These are phyloP conservation scores for Spondyliosoma cantharus DNA, from an alignment of 2,797 vertebrate species.

Conservation along the genomic window DNA sequence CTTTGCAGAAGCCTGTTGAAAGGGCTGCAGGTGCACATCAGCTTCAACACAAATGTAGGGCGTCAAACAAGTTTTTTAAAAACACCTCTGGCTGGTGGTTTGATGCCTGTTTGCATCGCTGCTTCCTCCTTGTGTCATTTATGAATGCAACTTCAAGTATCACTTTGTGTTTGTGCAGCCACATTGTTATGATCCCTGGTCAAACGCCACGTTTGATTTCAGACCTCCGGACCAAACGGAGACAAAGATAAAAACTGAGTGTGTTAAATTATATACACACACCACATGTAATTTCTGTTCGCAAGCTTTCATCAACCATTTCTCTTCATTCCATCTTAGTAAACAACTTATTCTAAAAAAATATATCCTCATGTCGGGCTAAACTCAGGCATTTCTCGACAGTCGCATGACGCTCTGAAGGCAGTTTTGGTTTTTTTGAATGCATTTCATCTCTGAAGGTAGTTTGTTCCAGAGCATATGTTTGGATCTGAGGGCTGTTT, in stretches of 20 bases:
- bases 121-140: slow-evolving; percentile 28
- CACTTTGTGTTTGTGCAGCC: slow-evolving; percentile 8
- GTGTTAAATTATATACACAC: slow-evolving; percentile 33
- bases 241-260: slow-evolving; percentile 40
- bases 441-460: slow-evolving; percentile 70
- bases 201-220: slow-evolving; percentile 55
- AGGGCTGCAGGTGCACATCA: slow-evolving; percentile 42
- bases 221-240: slow-evolving; percentile 39
- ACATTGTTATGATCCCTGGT: slow-evolving; percentile 46
- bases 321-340: slow-evolving; percentile 44
- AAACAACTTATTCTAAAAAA: slow-evolving; percentile 53
- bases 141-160: slow-evolving; percentile 21
- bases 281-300: slow-evolving; percentile 44
- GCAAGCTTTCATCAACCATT: slow-evolving; percentile 47
- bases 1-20: slow-evolving; percentile 38
- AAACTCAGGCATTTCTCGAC: slow-evolving; percentile 52
- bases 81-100: background rate
- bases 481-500: slow-evolving; percentile 77
- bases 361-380: slow-evolving; percentile 55
- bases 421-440: slow-evolving; percentile 58
- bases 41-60: slow-evolving; percentile 2
- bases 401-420: slow-evolving; percentile 58
- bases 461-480: slow-evolving; percentile 76
- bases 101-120: slow-evolving; percentile 27
- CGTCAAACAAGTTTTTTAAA: slow-evolving; percentile 4